phyloP scores from a whole-genome alignment of 2,113 vertebrate species.

The Corvus hawaiiensis region DNA sequence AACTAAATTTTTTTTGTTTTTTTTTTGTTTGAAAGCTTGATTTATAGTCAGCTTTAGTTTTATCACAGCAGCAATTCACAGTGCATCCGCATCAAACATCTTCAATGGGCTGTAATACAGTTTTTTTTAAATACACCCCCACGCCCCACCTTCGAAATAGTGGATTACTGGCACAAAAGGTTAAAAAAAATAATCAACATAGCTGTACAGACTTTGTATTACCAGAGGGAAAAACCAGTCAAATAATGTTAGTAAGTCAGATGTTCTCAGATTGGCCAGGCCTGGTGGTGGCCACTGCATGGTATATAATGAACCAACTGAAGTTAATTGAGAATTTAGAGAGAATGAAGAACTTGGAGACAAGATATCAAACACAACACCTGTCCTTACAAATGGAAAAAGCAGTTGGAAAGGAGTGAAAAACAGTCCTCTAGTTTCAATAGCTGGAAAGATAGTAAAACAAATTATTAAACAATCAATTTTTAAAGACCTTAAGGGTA shows the following conservation, averaged over 20 bases:
- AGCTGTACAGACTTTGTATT: not conserved
- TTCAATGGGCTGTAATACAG: not conserved
- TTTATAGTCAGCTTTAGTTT: not conserved
- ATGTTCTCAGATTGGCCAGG: not conserved
- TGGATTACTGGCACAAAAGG: not conserved
- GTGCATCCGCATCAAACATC: not conserved
- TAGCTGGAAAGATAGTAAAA: not conserved
- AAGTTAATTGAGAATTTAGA: not conserved
- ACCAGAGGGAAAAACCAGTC: not conserved
- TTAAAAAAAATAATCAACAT: not conserved
- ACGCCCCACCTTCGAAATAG: rapidly evolving
- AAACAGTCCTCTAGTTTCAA: not conserved
- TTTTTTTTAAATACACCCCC: not conserved
- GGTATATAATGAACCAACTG: not conserved
- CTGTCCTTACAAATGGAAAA: not conserved
- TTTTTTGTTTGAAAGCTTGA: not conserved
- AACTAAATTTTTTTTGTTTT: not conserved
- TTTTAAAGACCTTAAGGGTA: not conserved
- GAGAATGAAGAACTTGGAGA: not conserved
- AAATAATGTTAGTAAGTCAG: not conserved
- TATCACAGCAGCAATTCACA: not conserved
- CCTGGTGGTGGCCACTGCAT: not conserved
- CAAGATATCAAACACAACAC: not conserved
- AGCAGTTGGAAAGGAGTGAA: not conserved
- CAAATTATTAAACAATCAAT: slow-evolving; percentile 2